A percentile compares a stretch with the other conserved stretches of the same genome.
phyloP scores from a whole-genome alignment of 35 echinoderm and acorn worm genomes.

The Strongylocentrotus purpuratus region DNA sequence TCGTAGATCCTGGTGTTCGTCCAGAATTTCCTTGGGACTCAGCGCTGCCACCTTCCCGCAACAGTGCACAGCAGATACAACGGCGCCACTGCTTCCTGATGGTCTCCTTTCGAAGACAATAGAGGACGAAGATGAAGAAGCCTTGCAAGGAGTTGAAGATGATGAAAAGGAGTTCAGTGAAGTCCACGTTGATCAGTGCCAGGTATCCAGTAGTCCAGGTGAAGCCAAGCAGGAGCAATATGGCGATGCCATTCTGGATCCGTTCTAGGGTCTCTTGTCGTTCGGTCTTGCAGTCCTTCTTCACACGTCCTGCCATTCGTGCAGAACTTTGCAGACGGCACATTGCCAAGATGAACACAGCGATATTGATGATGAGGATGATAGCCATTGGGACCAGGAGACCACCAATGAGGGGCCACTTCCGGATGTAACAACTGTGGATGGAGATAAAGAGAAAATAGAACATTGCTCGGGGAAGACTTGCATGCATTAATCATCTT shows the following conservation, averaged over 20 bases:
- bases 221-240: slow-evolving; percentile 50
- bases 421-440: slow-evolving; percentile 53
- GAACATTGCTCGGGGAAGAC: too few species aligned
- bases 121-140: slow-evolving; percentile 78
- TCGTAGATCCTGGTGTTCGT: too few species aligned
- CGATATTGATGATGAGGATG: slow-evolving; percentile 32
- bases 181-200: slow-evolving; percentile 6
- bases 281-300: not conserved
- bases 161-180: slow-evolving; percentile 63
- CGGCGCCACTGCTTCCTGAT: slow-evolving; percentile 14
- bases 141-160: slow-evolving; percentile 83
- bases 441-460: not conserved
- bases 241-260: slow-evolving; percentile 26
- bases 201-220: slow-evolving; percentile 67
- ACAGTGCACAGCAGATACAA: too few species aligned
- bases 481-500: too few species aligned
- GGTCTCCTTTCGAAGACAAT: slow-evolving; percentile 35
- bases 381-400: not conserved
- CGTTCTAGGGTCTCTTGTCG: not conserved
- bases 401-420: slow-evolving; percentile 37
- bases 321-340: slow-evolving; percentile 32
- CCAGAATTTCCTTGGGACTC: too few species aligned
- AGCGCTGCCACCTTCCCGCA: too few species aligned
- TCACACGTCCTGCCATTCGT: not conserved
- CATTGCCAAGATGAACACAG: slow-evolving; percentile 57